Conservation (phyloP, 2,113 vertebrate genomes). For the Riparia riparia region DNA sequence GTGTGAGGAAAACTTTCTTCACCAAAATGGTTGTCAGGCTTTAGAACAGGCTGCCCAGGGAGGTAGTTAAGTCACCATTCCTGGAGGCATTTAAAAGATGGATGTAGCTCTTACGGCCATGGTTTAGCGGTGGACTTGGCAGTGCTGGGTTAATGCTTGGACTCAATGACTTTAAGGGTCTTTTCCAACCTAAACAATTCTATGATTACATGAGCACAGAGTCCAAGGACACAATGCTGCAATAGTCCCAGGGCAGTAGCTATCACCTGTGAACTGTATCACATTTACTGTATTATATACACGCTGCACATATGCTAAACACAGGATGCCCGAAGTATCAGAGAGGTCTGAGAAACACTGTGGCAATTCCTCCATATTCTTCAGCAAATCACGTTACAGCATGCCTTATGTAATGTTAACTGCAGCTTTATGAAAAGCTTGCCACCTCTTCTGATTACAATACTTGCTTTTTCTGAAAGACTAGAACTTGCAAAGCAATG, state of each 20-base stretch:
- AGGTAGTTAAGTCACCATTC: neutral
- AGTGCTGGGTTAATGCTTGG: neutral
- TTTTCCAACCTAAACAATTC: neutral
- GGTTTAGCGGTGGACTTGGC: neutral
- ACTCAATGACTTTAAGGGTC: neutral
- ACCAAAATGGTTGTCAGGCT: neutral
- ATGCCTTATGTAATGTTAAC: neutral
- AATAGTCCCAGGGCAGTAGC: neutral
- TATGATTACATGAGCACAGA: neutral
- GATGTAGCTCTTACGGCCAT: no score
- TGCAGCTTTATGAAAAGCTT: neutral
- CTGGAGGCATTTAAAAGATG: neutral
- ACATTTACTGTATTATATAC: neutral
- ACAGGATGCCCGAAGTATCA: neutral
- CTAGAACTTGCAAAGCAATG: neutral
- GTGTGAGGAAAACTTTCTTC: neutral
- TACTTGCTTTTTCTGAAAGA: neutral
- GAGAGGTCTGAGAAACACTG: neutral
- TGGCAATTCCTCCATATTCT: neutral
- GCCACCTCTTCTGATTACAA: neutral
- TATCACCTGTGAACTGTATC: neutral
- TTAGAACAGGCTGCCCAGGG: neutral
- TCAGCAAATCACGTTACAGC: neutral
- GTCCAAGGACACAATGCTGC: accelerated
- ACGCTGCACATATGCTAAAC: neutral